These are phyloP conservation scores for Dromiciops gliroides DNA, from an alignment of 2,113 vertebrate genomes.

Conservation along the genomic window DNA sequence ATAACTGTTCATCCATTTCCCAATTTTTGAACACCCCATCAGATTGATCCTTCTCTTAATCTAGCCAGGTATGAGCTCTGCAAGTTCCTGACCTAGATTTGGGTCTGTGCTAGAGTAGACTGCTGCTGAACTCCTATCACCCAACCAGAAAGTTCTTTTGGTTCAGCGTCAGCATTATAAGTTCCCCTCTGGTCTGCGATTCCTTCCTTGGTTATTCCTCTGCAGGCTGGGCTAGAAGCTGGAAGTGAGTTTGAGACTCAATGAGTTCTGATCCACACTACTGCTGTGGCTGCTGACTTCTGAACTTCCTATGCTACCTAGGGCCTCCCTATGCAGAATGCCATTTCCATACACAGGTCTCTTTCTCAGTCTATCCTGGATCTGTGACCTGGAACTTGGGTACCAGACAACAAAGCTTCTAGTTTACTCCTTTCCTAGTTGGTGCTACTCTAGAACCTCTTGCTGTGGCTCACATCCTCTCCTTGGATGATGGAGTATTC, in stretches of 20 bases:
- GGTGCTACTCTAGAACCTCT: background rate
- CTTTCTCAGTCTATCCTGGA: background rate
- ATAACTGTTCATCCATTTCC: background rate
- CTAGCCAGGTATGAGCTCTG: background rate
- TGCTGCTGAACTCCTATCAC: background rate
- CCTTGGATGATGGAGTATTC: background rate
- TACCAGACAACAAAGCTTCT: background rate
- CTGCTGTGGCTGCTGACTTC: background rate
- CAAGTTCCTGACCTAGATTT: background rate
- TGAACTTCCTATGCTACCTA: background rate
- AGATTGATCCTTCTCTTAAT: background rate
- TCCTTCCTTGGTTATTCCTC: background rate
- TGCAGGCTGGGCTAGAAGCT: background rate
- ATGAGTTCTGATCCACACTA: background rate
- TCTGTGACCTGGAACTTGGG: background rate
- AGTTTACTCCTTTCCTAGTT: background rate
- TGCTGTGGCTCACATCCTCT: background rate
- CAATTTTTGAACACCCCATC: background rate
- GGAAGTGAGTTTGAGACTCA: background rate
- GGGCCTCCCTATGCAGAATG: background rate
- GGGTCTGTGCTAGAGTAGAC: background rate
- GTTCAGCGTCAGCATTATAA: background rate
- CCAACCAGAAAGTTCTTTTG: background rate
- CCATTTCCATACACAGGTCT: background rate
- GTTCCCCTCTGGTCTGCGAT: background rate